Evolutionary conservation across 2,888 invertebrate genomes (phyloP), one percentile per base, ranked within the genome.

Genomic region (Cephus pulcher): DNA sequence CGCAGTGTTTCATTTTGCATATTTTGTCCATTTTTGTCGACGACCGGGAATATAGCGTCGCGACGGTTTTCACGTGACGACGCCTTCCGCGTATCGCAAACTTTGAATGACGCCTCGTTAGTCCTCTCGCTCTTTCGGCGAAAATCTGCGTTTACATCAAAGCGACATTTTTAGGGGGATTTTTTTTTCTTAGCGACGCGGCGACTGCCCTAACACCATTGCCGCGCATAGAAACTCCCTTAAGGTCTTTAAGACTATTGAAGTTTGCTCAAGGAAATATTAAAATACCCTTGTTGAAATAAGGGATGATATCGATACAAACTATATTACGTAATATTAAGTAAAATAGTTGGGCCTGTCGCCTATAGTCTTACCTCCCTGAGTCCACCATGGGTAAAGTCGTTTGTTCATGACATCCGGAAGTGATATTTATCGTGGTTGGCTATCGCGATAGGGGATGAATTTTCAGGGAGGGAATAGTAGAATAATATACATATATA

Each of bases 21-120:
- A 87, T 88, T 87, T 88, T 81, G 83, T 82, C 84, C 84, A 88
- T 87, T 87, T 87, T 88, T 88, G 84, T 82, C 33, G 12, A 32
- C 71, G 71, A 71, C 71, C 71, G 32, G 71, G 71, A 34, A 71
- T 71, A 71, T 71, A 34, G 56, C 56, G 78, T 77, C 69, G 73
- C 75, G 79, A 74, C 79, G 77, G 78, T 78, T 81, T 81, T 83
- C 81, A 79, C 80, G 83, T 80, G 70, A 75, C 80, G 71, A 78
- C 79, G 78, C 78, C 81, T 80, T 82, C 80, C 40, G 81, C 81
- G 73, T 78, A 81, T 79, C 79, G 82, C 70, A 78, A 84, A 84
- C 82, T 85, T 86, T 88, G 86, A 88, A 88, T 87, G 87, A 87
- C 85, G 86, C 85, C 86, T 88, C 87, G 87, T 88, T 88, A 88